Base-by-base conservation (phyloP, 1,140 invertebrate species). In the Asobara japonica region DNA sequence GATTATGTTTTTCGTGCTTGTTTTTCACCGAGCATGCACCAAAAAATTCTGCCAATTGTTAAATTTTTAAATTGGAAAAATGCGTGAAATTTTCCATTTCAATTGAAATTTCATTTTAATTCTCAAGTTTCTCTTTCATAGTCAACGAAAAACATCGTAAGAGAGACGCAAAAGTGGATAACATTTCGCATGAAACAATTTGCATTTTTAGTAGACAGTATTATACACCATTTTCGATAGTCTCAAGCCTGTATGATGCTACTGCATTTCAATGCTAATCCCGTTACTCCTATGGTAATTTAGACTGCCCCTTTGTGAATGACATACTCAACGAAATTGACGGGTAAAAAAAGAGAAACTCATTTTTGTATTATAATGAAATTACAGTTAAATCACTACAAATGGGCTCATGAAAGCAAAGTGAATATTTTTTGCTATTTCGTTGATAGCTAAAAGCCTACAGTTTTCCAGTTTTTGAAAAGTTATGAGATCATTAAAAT, bases 191-290 rank as follows among this genome's bases (percentile, higher is more conserved):
- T 6, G 18, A 18, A 1, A 45, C 11, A 11, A 45, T 45, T 45
- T 45, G 13, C 41, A 45, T 45, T 45, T n/a, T 45, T 16, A n/a
- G 1, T 45, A n/a, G n/a, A 45, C n/a, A 45, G 18, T 41, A 41
- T 45, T 45, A 38, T 13, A 38, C 36, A 38, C 10, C n/a, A 45
- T 45, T 45, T 45, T 45, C n/a, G 41, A 45, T 45, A 16, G 41
- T 65, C 33, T 65, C 27, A 22, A 16, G 30, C 29, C 41, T n/a
- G 41, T 45, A 1, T 16, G n/a, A 11, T 7, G n/a, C 18, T 16
- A 45, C 41, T 45, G 41, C 11, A 71, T 71, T 71, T 64, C 60
- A 45, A 71, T 71, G 69, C 56, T 71, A 71, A 71, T 60, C 30
- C 22, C 30, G 36, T 45, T 45, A 25, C 33, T 48, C 22, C 25